A percentile compares a stretch with the other conserved stretches of the same genome.
phyloP scores from a whole-genome alignment of 2,888 invertebrate genomes.

The Temnothorax rugatulus region DNA sequence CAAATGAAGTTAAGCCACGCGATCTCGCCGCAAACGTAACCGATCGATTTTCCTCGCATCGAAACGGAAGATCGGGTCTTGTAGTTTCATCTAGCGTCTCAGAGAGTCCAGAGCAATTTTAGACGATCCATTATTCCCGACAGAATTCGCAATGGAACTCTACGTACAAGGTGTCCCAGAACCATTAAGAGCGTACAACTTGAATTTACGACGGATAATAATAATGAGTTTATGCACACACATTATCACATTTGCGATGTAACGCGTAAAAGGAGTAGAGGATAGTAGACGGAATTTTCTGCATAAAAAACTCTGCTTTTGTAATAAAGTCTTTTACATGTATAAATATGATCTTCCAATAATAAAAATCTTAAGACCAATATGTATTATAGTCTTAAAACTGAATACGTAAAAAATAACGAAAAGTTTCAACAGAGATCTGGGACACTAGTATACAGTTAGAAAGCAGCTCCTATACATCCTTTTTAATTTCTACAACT shows the following conservation, averaged over 20 bases:
- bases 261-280: neutral
- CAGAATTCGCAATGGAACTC: conserved; percentile 29
- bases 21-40: conserved; percentile 32
- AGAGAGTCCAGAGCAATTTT: conserved; percentile 23
- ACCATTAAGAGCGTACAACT: neutral
- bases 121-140: conserved; percentile 42
- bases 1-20: conserved; percentile 51
- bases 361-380: neutral
- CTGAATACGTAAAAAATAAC: neutral
- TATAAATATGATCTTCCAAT: neutral
- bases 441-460: neutral
- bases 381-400: neutral
- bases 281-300: neutral
- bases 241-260: neutral
- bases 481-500: conserved; percentile 15
- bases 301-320: neutral
- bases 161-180: conserved; percentile 26
- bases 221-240: neutral
- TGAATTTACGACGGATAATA: neutral
- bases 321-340: neutral
- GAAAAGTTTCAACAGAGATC: neutral
- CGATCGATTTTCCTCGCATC: conserved; percentile 42
- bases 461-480: neutral
- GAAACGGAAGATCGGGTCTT: conserved; percentile 22
- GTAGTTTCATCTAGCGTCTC: conserved; percentile 26